Evolutionary conservation across 2,797 vertebrate species (phyloP).

Genomic region (Fundulus diaphanus): DNA sequence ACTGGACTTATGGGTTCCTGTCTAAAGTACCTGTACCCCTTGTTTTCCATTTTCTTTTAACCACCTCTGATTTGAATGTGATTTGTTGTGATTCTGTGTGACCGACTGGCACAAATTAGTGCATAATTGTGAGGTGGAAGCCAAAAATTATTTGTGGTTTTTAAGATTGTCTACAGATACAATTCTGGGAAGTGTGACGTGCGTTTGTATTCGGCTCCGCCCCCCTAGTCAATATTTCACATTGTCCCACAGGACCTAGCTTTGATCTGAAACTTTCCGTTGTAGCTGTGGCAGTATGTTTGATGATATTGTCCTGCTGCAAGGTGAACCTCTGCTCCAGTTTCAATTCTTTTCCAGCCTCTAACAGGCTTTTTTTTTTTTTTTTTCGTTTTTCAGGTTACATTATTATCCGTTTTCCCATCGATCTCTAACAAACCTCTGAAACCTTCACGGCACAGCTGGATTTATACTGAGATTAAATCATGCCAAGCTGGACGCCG

Average conservation of each 20-base stretch:
- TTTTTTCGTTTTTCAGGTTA: no score
- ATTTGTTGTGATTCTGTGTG: background rate
- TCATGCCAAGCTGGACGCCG: no score
- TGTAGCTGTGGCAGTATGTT: background rate
- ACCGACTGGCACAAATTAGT: background rate
- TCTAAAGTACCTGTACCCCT: background rate
- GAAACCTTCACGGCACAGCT: no score
- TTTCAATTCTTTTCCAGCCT: background rate
- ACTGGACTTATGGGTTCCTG: background rate
- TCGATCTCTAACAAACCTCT: background rate
- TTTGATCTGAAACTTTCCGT: background rate
- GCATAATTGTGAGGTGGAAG: background rate
- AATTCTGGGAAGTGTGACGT: background rate
- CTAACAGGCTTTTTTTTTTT: background rate
- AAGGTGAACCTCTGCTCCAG: background rate
- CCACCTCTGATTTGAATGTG: background rate
- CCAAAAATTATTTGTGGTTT: background rate
- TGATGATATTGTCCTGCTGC: background rate
- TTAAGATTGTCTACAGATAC: background rate
- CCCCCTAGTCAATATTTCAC: background rate
- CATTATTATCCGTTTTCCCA: background rate
- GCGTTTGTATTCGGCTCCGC: background rate
- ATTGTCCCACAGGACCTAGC: background rate
- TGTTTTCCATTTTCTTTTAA: background rate
- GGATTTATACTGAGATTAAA: no score